Base-by-base conservation (phyloP, 1,140 invertebrate species). In the Bombus superbus region DNA sequence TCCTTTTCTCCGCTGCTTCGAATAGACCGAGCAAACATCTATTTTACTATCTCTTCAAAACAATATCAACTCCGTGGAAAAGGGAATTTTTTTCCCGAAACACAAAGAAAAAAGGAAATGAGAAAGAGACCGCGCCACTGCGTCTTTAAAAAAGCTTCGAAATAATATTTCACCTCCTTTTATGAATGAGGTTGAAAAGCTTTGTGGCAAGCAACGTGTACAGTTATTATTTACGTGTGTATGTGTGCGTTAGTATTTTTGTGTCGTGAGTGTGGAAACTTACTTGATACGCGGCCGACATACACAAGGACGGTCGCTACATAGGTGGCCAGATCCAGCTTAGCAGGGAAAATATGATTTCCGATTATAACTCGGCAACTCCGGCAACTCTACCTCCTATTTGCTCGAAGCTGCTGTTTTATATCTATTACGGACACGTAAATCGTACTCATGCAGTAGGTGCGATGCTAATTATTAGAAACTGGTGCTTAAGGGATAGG, bases 261-360 rank as follows among this genome's bases (percentile, higher is more conserved):
- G 79, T 71, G 82, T 73, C 47, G 47, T 53, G 18, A 53, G 47
- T 53, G 85, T 74, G 78, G 78, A 89, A 89, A 93, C 93, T 94
- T 93, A 94, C 92, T 92, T 94, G 93, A 86, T 76, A 68, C 83
- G 88, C 84, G 86, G 86, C 69, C 89, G 91, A 91, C 91, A 92
- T 92, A 92, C 92, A 91, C 87, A 90, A 90, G 88, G 89, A 86
- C 90, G 83, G 88, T 91, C 82, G 91, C 86, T 88, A 92, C 86
- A 91, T 91, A 91, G 91, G 89, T 91, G 90, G 89, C 92, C 89
- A 87, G 91, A 92, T 92, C 92, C 91, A 93, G 92, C 92, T 92
- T 92, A 92, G 89, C 89, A 92, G 88, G 85, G 88, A 92, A 92
- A 93, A 93, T 91, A 92, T 88, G 91, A 92, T 88, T 91, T 93